Evolutionary conservation across 2,797 vertebrate species (phyloP).

Genomic region (Notoglanidium macrostoma): DNA sequence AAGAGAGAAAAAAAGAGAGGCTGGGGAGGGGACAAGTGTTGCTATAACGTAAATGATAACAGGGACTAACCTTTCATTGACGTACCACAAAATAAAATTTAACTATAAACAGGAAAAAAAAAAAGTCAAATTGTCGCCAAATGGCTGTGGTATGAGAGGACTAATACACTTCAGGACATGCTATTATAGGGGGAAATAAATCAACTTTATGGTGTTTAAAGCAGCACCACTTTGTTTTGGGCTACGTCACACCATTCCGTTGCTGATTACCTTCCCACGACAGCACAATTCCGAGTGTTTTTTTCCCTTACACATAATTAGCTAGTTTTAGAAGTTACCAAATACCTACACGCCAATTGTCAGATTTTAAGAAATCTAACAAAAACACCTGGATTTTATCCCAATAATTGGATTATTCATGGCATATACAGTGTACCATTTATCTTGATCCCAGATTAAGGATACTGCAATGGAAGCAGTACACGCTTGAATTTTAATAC

Average conservation of each 20-base stretch:
- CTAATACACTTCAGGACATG: not conserved
- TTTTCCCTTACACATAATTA: not conserved
- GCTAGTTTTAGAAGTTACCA: not conserved
- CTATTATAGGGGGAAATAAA: not conserved
- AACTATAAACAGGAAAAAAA: not conserved
- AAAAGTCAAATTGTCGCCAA: not conserved
- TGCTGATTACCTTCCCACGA: not conserved
- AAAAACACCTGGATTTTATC: not conserved
- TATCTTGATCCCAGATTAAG: not conserved
- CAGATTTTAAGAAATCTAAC: not conserved
- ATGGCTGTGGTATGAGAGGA: not conserved
- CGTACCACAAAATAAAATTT: not conserved
- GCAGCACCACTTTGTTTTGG: not conserved
- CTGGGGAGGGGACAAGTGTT: not conserved
- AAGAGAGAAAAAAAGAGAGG: not conserved
- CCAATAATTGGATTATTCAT: not conserved
- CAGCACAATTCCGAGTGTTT: not conserved
- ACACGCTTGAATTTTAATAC: not conserved
- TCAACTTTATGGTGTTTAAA: not conserved
- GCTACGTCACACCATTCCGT: not conserved
- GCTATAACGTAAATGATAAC: not conserved
- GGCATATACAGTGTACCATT: not conserved
- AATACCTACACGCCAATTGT: not conserved
- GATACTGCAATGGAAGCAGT: not conserved
- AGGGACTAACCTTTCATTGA: not conserved